Evolutionary conservation across 2,113 vertebrate genomes (phyloP), one percentile per base, ranked within the genome.

Genomic region (Seriola quinqueradiata): DNA sequence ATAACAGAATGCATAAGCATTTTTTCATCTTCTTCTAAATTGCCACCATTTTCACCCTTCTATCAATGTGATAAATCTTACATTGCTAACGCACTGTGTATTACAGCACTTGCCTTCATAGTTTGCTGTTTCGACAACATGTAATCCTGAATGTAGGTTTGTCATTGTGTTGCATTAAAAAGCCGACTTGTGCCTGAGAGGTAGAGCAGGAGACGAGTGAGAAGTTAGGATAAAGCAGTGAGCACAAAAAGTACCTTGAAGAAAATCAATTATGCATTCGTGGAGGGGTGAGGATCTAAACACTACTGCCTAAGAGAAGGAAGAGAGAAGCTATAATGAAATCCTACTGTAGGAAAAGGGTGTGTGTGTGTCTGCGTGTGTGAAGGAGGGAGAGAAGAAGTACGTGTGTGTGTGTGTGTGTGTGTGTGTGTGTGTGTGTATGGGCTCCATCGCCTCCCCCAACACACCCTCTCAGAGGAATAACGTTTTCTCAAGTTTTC

Each of bases 181-280:
- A 93, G 87, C 64, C 88, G 78, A 89, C 71, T 76, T 77, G 70
- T 84, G 83, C 89, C 88, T 91, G 75, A 89, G 75, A 91, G 91
- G 83, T 81, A 90, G 70, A 78, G 68, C 36, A 68, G 69, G 72
- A 84, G 54, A 82, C 58, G 67, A 83, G 86, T 71, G 74, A 82
- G 60, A 90, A 86, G 82, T 84, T 85, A 66, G 86, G 75, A 91
- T 84, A 87, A 88, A 90, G 79, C 78, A 81, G 78, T 70, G 69
- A 52, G 82, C 76, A 87, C 72, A 85, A 87, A 88, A 91, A 93
- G 83, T 92, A 93, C 90, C 89, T 93, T 94, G 88, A 91, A 92
- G 90, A 93, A 92, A 94, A 95, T 95, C 91, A 94, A 95, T 95
- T 95, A 95, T 95, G 95, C 93, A 95, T 95, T 94, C 92, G 88